Evolutionary conservation across 2,113 vertebrate genomes (phyloP).

Genomic region (Epinephelus fuscoguttatus): DNA sequence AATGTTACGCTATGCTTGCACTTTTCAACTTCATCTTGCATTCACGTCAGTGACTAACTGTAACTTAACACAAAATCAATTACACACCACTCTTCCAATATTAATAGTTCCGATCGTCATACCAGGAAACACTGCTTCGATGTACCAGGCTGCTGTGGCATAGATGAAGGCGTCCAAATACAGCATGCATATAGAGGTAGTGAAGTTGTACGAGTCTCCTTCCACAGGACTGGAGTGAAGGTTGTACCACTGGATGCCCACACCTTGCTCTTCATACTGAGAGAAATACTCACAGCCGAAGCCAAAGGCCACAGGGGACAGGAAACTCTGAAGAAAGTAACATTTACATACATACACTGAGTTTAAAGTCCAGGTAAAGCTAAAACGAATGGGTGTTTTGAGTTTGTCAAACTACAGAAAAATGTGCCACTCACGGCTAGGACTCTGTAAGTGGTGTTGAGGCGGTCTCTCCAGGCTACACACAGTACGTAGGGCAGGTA

Average conservation of each 20-base stretch:
- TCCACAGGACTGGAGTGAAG: constrained; percentile 83
- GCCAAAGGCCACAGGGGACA: constrained; percentile 95
- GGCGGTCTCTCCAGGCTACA: constrained; percentile 89
- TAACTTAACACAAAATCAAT: background rate
- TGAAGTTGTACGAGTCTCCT: constrained; percentile 89
- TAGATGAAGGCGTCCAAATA: constrained; percentile 90
- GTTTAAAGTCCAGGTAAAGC: no score
- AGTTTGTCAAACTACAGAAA: no score
- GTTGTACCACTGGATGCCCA: constrained; percentile 93
- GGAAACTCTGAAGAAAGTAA: constrained; percentile 85
- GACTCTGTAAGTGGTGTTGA: constrained; percentile 82
- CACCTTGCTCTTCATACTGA: constrained; percentile 92
- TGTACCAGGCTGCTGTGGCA: constrained; percentile 88
- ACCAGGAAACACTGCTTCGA: constrained; percentile 94
- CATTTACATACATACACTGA: background rate
- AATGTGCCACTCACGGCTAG: constrained; percentile 83
- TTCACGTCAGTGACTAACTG: background rate
- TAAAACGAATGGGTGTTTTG: no score
- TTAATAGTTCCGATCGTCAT: background rate
- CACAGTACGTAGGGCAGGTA: constrained; percentile 93
- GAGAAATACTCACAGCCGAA: constrained; percentile 94
- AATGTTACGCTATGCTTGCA: background rate
- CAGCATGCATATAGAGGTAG: constrained; percentile 84
- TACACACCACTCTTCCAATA: background rate
- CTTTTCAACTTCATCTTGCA: background rate